A percentile compares a stretch with the other conserved stretches of the same genome.
Evolutionary conservation across 2,888 invertebrate species (phyloP).

Genomic region (Lypha dubia): DNA sequence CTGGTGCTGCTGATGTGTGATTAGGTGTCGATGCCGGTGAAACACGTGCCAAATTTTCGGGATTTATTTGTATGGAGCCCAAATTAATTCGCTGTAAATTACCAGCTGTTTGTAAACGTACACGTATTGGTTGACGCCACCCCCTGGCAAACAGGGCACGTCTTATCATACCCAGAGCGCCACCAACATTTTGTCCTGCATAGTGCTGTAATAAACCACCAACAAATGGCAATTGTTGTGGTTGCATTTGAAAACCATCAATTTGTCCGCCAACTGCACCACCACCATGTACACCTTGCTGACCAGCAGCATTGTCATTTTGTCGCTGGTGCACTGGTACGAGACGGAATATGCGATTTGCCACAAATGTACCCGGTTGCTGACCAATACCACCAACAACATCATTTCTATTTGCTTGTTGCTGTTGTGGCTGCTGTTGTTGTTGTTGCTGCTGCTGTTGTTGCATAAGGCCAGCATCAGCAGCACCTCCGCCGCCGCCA

Average conservation of each 20-base stretch:
- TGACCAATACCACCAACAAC: slow-evolving; percentile 44
- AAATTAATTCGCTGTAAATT: slow-evolving; percentile 82
- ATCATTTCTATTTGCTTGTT: slow-evolving; percentile 46
- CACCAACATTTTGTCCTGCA: slow-evolving; percentile 74
- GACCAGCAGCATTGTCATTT: slow-evolving; percentile 1
- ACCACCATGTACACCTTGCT: slow-evolving; percentile 31
- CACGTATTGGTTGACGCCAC: slow-evolving; percentile 77
- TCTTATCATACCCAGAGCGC: slow-evolving; percentile 78
- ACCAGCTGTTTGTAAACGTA: slow-evolving; percentile 78
- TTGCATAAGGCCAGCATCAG: slow-evolving; percentile 61
- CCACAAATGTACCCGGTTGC: slow-evolving; percentile 73
- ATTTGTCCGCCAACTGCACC: slow-evolving; percentile 32
- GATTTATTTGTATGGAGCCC: slow-evolving; percentile 80
- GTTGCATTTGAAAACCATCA: slow-evolving; percentile 67
- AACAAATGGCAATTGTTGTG: slow-evolving; percentile 72
- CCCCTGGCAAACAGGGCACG: slow-evolving; percentile 76
- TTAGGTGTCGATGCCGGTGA: slow-evolving; percentile 28
- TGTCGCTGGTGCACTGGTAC: slow-evolving; percentile 36
- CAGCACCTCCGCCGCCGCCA: slow-evolving; percentile 62
- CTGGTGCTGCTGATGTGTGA: background rate
- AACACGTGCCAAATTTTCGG: slow-evolving; percentile 75
- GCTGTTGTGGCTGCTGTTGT: slow-evolving; percentile 65
- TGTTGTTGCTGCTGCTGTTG: slow-evolving; percentile 68
- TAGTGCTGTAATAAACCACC: slow-evolving; percentile 76
- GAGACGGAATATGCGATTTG: slow-evolving; percentile 75